These are phyloP conservation scores for Drosophila leonis DNA, from an alignment of 2,888 invertebrate species.

Conservation along the genomic window DNA sequence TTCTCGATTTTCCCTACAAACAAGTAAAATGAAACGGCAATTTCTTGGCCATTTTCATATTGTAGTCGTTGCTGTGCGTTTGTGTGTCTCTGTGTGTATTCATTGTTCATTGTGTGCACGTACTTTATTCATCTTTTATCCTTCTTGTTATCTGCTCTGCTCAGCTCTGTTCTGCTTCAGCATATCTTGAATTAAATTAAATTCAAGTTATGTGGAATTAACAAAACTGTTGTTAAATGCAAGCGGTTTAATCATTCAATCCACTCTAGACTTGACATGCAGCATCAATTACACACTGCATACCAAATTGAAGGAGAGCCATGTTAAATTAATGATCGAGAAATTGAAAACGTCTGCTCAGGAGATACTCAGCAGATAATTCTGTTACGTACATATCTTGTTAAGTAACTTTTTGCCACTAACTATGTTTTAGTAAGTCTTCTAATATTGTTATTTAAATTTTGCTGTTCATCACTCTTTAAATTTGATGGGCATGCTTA, in stretches of 20 bases:
- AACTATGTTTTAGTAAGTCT: no score
- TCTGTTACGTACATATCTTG: not conserved
- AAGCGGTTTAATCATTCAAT: conserved; percentile 22
- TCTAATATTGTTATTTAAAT: no score
- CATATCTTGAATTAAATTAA: conserved; percentile 48
- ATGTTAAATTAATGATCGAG: conserved; percentile 17
- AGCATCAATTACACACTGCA: conserved; percentile 14
- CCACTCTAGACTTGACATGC: not conserved
- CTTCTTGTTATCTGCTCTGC: conserved; percentile 37
- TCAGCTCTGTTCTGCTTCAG: conserved; percentile 9
- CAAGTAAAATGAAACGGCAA: conserved; percentile 63
- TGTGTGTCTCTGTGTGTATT: conserved; percentile 8
- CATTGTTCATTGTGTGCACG: conserved; percentile 63
- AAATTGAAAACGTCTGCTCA: not conserved
- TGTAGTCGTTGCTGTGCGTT: conserved; percentile 44
- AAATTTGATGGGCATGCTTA: not conserved
- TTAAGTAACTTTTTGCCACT: not conserved
- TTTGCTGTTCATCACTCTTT: not conserved
- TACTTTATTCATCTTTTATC: conserved; percentile 56
- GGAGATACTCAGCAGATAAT: not conserved
- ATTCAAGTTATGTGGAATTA: conserved; percentile 57
- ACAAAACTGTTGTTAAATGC: conserved; percentile 63
- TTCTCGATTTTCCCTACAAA: conserved; percentile 28
- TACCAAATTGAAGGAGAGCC: conserved; percentile 37
- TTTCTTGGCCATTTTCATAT: conserved; percentile 65